Conservation (phyloP, 2,797 vertebrate species). For the Atherinosoma microstoma region DNA sequence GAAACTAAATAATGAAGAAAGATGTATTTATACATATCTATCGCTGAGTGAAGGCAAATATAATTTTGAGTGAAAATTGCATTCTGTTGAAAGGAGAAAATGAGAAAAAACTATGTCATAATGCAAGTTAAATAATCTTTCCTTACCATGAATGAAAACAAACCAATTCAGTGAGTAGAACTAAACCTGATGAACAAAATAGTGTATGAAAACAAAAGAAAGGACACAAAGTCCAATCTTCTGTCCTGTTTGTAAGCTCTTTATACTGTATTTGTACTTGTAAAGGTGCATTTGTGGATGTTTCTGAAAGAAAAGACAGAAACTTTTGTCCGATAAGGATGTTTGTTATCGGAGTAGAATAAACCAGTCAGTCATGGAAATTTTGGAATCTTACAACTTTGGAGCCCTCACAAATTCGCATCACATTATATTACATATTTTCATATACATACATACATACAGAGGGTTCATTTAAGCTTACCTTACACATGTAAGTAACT, state of each 20-base stretch:
- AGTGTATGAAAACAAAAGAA: no score
- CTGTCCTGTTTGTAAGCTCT: no score
- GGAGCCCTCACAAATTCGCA: neutral
- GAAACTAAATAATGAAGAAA: no score
- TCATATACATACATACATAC: neutral
- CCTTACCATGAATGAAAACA: neutral
- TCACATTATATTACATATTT: neutral
- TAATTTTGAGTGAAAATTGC: neutral
- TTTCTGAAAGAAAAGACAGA: neutral
- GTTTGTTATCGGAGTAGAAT: no score
- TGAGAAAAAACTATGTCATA: neutral
- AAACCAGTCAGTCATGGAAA: neutral
- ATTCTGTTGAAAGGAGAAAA: neutral
- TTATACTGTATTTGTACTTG: no score
- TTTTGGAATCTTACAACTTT: neutral
- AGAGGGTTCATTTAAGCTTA: no score
- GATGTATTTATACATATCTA: neutral
- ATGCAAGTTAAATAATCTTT: neutral
- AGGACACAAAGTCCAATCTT: no score
- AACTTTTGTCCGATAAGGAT: neutral
- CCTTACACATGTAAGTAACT: no score
- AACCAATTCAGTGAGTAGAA: neutral
- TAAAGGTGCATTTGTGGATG: no score
- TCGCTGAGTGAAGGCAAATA: neutral
- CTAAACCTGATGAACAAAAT: neutral